Percentiles rank a stretch among this genome's conserved stretches.
phyloP scores from a whole-genome alignment of 2,888 invertebrate genomes.

The Leptinotarsa peninsularis region DNA sequence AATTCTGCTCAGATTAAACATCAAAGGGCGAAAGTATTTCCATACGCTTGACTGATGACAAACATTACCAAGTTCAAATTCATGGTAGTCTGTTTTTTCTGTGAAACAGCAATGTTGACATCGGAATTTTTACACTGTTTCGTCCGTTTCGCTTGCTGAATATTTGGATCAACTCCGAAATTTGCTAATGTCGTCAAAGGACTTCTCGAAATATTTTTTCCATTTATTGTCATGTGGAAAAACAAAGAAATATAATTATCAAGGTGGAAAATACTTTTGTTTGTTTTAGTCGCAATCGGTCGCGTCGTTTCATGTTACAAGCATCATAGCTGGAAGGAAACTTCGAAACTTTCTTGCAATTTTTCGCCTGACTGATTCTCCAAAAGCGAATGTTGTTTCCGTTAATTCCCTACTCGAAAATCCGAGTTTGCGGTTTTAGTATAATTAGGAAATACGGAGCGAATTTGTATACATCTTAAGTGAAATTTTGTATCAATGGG shows the following conservation, averaged over 20 bases:
- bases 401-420: not conserved
- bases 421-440: not conserved
- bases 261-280: not conserved
- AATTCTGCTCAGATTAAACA: too few relatives aligned
- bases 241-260: not conserved
- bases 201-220: too few relatives aligned
- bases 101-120: too few relatives aligned
- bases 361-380: conserved; percentile 1
- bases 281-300: not conserved
- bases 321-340: not conserved
- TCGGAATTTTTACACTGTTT: too few relatives aligned
- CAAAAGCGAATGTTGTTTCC: not conserved
- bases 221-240: not conserved
- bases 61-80: too few relatives aligned
- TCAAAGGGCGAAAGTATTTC: too few relatives aligned
- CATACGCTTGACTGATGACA: too few relatives aligned
- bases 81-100: too few relatives aligned
- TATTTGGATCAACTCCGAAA: too few relatives aligned
- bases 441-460: not conserved
- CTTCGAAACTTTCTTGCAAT: not conserved
- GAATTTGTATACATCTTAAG: conserved; percentile 1
- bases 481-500: not conserved
- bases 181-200: too few relatives aligned
- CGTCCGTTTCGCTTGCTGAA: too few relatives aligned
- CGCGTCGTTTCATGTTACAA: not conserved